Evolutionary conservation across 2,797 vertebrate species (phyloP), one percentile per base, ranked within the genome.

Genomic region (Sparus aurata): DNA sequence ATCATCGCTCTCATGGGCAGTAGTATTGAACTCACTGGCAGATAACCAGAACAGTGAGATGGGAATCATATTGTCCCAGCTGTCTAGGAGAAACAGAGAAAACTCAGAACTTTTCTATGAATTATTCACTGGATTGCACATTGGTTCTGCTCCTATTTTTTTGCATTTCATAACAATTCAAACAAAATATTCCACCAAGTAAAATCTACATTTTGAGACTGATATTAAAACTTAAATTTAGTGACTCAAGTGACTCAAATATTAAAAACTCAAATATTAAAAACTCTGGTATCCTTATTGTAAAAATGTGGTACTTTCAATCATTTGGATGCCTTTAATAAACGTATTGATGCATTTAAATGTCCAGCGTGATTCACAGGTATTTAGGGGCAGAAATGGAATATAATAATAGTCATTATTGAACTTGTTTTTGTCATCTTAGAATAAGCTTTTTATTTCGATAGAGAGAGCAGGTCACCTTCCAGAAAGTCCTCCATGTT

Each of bases 21-120:
- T 16, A 25, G 58, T 34, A 53, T 25, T 75, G 13, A 79, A 69
- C 64, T 68, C 55, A 45, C 58, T 77, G 75, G 69, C 69, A 70
- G 46, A 46, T 11, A 57, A 55, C 41, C 47, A 55, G 69, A 86
- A 60, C 59, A 49, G 15, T 4, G 45, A 73, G 54, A 73, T 49
- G 43, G 38, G 62, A 74, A 62, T 80, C 38, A 5, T 62, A 65
- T 20, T 68, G 22, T 75, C 52, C 65, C 23, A 4, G n/a, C 64
- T 46, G 52, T 34, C 22, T 47, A 49, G 18, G 11, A 66, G 20
- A 70, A 63, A 72, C 16, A 50, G 64, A 68, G 4, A 58, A 49
- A 34, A 75, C 20, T 25, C 22, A 47, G n/a, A 18, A 53, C 62
- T 54, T 22, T 20, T 9, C 55, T 2, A 15, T 34, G 38, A 76